Evolutionary conservation across 2,797 vertebrate genomes (phyloP).

Genomic region (Agapornis canus): DNA sequence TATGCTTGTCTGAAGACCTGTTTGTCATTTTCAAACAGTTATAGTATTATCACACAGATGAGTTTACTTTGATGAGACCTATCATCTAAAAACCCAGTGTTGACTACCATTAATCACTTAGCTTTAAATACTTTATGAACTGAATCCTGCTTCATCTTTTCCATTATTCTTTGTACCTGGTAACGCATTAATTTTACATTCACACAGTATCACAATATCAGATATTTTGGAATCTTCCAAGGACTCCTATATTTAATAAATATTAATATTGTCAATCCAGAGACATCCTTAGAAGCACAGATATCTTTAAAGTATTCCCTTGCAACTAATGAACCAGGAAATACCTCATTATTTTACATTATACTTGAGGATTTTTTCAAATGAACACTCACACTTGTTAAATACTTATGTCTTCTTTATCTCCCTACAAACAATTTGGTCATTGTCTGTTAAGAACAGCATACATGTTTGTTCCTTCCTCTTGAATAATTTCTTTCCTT

Average conservation of each 20-base stretch:
- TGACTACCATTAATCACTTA: background rate
- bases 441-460: background rate
- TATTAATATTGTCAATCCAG: background rate
- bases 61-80: background rate
- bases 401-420: background rate
- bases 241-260: background rate
- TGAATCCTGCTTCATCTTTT: background rate
- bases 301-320: background rate
- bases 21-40: background rate
- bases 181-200: background rate
- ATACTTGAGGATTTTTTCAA: background rate
- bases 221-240: background rate
- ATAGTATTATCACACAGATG: background rate
- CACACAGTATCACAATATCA: background rate
- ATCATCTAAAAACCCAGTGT: background rate
- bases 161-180: background rate
- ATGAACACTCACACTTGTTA: background rate
- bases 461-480: background rate
- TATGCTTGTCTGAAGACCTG: background rate
- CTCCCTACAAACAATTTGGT: background rate
- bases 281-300: background rate
- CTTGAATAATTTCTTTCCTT: background rate
- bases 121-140: background rate
- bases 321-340: background rate
- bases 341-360: background rate